These are phyloP conservation scores for Cotesia congregata DNA, from an alignment of 2,888 invertebrate genomes.

Conservation along the genomic window DNA sequence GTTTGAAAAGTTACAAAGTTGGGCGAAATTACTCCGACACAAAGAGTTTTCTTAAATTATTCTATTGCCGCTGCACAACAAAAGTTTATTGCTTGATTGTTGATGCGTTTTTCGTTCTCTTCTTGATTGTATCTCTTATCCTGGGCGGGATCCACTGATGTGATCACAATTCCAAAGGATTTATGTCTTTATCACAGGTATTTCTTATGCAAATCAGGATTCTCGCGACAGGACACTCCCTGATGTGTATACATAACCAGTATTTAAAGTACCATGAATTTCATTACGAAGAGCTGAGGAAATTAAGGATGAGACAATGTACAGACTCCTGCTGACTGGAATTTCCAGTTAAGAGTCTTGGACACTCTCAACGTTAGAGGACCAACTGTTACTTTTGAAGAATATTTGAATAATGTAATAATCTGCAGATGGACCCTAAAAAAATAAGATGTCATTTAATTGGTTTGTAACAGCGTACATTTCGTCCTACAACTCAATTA, in stretches of 20 bases:
- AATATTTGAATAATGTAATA: not conserved
- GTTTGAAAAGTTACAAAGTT: not conserved
- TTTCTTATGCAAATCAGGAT: slow-evolving; percentile 44
- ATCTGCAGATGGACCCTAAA: too few species aligned
- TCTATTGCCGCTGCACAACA: slow-evolving; percentile 9
- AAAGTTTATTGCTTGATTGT: slow-evolving; percentile 6
- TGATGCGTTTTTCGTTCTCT: not conserved
- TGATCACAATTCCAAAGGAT: slow-evolving; percentile 27
- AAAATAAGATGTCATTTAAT: too few species aligned
- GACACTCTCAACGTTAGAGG: not conserved
- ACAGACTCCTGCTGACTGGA: slow-evolving; percentile 24
- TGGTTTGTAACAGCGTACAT: too few species aligned
- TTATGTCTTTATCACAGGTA: slow-evolving; percentile 44
- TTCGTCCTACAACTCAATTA: too few species aligned
- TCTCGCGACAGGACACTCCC: slow-evolving; percentile 25
- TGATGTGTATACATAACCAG: not conserved
- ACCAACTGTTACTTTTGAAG: not conserved
- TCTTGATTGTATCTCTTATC: not conserved
- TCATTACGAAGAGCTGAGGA: slow-evolving; percentile 3
- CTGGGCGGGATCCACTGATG: slow-evolving; percentile 12
- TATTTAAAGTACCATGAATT: slow-evolving; percentile 18
- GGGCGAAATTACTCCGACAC: not conserved
- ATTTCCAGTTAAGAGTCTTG: slow-evolving; percentile 1
- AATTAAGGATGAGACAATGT: slow-evolving; percentile 20
- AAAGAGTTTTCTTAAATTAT: slow-evolving; percentile 36